Evolutionary conservation across 2,888 invertebrate genomes (phyloP), one percentile per base, ranked within the genome.

Genomic region (Hirudinaria manillensis): DNA sequence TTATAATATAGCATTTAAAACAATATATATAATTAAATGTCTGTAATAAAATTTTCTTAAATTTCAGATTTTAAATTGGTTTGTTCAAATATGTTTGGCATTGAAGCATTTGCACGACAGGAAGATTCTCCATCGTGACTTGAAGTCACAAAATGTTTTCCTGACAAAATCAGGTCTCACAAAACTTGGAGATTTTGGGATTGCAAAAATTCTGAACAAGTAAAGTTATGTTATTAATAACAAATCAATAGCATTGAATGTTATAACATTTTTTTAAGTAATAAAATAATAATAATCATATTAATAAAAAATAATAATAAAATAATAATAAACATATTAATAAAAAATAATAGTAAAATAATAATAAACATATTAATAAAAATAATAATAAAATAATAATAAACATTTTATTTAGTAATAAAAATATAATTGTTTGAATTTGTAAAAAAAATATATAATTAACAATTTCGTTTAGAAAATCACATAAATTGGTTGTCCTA

Each of bases 111-210:
- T 87, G 21, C 87, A 87, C 81, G 86, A 86, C 79, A 81, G 86
- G 56, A 86, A 86, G 78, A 87, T 88, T 76, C 82, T 88, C 16
- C 87, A 87, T 80, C 80, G 87, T 77, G 87, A 87, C 79, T 85
- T 87, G 53, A 87, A 87, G 79, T 85, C 87, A 24, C 84, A 87
- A 83, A 87, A 87, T 79, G 86, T 88, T 70, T 88, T 88, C 80
- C 80, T 88, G 32, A 86, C 86, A 2, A 82, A 81, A 76, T 76
- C 81, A 73, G 86, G 86, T 16, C 80, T 81, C 29, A 82, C 87
- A 27, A 87, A 87, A 79, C 80, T 88, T 7, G 87, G 87, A 29
- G 87, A 88, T 80, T 88, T 88, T 82, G 87, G 87, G 6, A 87
- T 88, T 71, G 86, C 87, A 3, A 86, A 86, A 79, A 84, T 87